These are phyloP conservation scores for Stylophora pistillata DNA, from an alignment of 64 coral and sea anemone species.

Conservation along the genomic window DNA sequence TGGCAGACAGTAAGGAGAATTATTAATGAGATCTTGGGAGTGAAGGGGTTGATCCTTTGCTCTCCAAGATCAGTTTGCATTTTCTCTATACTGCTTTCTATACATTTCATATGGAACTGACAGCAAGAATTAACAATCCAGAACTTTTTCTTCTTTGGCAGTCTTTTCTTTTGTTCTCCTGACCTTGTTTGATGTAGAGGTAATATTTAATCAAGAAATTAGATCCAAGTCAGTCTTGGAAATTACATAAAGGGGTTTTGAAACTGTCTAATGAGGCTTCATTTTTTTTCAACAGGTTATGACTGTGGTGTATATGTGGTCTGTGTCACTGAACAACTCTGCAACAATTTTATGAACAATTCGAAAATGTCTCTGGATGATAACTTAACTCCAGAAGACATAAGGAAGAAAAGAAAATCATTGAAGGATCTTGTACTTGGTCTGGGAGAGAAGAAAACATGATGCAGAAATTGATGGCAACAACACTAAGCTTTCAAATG, in stretches of 20 bases:
- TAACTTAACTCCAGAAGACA: not conserved
- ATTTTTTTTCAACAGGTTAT: conserved; percentile 49
- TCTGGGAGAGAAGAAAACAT: conserved; percentile 18
- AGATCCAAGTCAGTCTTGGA: too few species aligned
- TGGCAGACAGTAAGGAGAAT: too few species aligned
- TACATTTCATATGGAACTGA: too few species aligned
- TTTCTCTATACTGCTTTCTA: not conserved
- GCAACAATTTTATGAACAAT: conserved; percentile 14
- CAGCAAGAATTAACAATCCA: too few species aligned
- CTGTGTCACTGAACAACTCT: conserved; percentile 60
- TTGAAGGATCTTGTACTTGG: conserved; percentile 7
- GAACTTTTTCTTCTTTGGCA: too few species aligned
- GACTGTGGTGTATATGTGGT: conserved; percentile 88
- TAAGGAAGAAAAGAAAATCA: not conserved
- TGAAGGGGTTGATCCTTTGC: too few species aligned
- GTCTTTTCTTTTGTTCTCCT: too few species aligned
- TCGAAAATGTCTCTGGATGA: not conserved
- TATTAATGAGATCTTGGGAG: too few species aligned
- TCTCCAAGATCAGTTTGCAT: too few species aligned
- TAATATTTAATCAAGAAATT: too few species aligned
- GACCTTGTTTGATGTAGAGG: not conserved
- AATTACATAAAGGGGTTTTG: not conserved
- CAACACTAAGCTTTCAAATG: not conserved
- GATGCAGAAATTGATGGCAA: not conserved
- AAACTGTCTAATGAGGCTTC: not conserved